These are phyloP conservation scores for Nymphalis urticae DNA, from an alignment of 2,888 invertebrate genomes.

Conservation along the genomic window DNA sequence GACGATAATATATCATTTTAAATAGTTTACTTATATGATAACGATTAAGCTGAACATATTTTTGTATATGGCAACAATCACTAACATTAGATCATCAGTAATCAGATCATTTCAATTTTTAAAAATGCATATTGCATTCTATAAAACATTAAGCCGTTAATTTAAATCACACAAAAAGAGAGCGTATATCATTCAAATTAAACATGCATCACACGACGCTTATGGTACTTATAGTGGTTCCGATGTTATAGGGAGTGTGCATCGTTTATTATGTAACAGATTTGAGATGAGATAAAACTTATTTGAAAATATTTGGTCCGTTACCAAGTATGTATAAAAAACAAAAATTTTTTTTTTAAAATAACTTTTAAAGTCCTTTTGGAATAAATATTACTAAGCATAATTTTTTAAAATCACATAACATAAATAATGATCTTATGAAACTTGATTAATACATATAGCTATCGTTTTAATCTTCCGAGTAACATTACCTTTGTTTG, in stretches of 20 bases:
- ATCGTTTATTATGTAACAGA: background rate
- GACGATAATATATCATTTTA: too few species aligned
- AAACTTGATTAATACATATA: too few species aligned
- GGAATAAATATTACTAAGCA: too few species aligned
- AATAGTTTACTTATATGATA: too few species aligned
- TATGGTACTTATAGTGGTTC: background rate
- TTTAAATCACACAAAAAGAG: background rate
- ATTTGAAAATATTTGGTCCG: background rate
- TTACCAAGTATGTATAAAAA: too few species aligned
- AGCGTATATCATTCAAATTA: background rate
- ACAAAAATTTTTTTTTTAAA: too few species aligned
- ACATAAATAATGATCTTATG: too few species aligned
- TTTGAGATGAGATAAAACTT: background rate
- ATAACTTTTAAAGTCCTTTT: too few species aligned
- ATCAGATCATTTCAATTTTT: background rate
- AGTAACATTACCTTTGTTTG: too few species aligned
- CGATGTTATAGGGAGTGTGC: background rate
- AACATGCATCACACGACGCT: conserved; percentile 4
- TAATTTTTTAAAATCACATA: too few species aligned
- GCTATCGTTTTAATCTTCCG: too few species aligned
- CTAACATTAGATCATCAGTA: background rate
- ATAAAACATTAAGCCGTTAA: background rate
- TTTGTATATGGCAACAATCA: conserved; percentile 4
- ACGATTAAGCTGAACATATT: background rate
- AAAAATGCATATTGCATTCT: too few species aligned